phyloP scores from a whole-genome alignment of 2,797 vertebrate genomes.

The Spheniscus humboldti region DNA sequence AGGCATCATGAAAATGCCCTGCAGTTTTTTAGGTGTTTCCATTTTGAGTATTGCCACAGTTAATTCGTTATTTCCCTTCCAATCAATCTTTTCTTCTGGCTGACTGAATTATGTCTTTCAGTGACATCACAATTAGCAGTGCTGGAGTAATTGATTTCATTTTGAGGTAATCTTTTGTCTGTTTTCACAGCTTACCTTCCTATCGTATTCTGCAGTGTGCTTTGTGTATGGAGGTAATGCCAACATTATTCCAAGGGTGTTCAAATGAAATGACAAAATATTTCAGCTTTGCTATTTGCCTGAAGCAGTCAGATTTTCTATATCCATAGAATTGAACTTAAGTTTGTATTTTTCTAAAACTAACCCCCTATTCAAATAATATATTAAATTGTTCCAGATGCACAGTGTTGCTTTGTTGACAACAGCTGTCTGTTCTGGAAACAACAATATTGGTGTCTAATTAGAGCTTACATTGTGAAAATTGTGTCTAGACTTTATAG shows the following conservation, averaged over 20 bases:
- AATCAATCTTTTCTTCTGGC: neutral
- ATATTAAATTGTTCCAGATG: neutral
- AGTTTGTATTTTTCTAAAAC: neutral
- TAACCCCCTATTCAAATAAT: neutral
- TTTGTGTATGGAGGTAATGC: neutral
- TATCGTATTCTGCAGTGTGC: neutral
- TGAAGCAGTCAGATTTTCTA: neutral
- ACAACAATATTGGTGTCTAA: neutral
- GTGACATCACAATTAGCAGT: neutral
- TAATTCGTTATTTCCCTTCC: neutral
- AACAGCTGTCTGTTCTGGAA: slow-evolving; percentile 14
- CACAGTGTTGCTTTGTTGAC: neutral
- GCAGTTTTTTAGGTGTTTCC: neutral
- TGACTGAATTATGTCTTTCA: neutral
- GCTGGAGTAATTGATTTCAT: neutral
- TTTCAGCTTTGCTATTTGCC: neutral
- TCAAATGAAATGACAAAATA: neutral
- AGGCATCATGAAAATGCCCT: neutral
- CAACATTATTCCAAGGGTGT: neutral
- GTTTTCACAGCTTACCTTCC: neutral
- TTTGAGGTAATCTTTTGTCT: neutral
- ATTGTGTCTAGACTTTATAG: neutral
- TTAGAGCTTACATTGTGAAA: neutral
- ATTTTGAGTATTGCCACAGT: neutral
- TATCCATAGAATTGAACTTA: neutral